phyloP scores from a whole-genome alignment of 2,797 vertebrate genomes.

The Hyperoplus immaculatus region DNA sequence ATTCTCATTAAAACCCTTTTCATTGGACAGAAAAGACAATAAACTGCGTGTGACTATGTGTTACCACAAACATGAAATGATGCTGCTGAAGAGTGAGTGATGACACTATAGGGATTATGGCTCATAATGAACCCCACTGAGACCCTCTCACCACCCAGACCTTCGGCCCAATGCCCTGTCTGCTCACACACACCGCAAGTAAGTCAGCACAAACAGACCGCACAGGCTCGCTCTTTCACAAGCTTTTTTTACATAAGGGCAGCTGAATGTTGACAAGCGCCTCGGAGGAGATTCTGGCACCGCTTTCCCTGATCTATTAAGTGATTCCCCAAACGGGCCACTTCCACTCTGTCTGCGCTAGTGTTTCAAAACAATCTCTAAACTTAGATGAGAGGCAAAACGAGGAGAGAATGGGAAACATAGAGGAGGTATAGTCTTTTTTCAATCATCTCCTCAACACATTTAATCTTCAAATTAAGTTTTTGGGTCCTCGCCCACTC shows the following conservation, averaged over 20 bases:
- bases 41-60: constrained; percentile 35
- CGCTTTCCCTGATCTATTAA: constrained; percentile 57
- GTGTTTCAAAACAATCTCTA: constrained; percentile 49
- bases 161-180: constrained; percentile 26
- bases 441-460: constrained; percentile 27
- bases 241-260: neutral
- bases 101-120: constrained; percentile 37
- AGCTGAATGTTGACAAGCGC: constrained; percentile 49
- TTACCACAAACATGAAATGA: constrained; percentile 59
- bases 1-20: constrained; percentile 72
- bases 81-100: constrained; percentile 44
- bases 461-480: constrained; percentile 30
- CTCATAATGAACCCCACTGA: constrained; percentile 76
- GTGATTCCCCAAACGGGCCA: constrained; percentile 45
- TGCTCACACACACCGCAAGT: constrained; percentile 50
- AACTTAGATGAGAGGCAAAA: constrained; percentile 34
- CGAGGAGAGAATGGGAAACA: constrained; percentile 9
- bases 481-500: constrained; percentile 23
- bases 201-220: constrained; percentile 23
- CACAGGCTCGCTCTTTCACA: constrained; percentile 32
- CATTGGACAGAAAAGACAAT: constrained; percentile 41
- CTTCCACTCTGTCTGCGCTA: constrained; percentile 36
- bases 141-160: constrained; percentile 49
- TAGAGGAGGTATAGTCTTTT: neutral
- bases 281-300: constrained; percentile 51